phyloP scores from a whole-genome alignment of 2,888 invertebrate genomes.

The Masnerella sp. region DNA sequence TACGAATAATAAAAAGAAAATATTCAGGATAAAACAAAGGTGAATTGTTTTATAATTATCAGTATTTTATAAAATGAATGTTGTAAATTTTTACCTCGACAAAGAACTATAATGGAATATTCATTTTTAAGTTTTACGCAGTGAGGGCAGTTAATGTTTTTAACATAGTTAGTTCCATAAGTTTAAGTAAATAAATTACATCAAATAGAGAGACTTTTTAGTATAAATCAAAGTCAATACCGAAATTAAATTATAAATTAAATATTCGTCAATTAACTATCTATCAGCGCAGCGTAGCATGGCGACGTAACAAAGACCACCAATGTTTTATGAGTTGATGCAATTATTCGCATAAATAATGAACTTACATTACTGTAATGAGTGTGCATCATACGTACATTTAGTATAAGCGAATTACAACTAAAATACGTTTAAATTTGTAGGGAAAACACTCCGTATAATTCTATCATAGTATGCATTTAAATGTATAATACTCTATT shows the following conservation, averaged over 20 bases:
- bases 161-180: too few species aligned
- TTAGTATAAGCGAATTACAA: constrained; percentile 27
- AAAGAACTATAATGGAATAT: too few species aligned
- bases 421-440: constrained; percentile 25
- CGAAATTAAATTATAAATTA: constrained; percentile 18
- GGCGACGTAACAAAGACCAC: constrained; percentile 21
- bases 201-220: too few species aligned
- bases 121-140: too few species aligned
- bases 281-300: neutral
- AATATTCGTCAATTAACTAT: constrained; percentile 15
- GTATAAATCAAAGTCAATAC: neutral
- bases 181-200: too few species aligned
- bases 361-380: constrained; percentile 39
- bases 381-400: constrained; percentile 32
- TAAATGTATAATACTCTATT: constrained; percentile 29
- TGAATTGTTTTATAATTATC: too few species aligned
- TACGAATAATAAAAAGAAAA: too few species aligned
- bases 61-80: too few species aligned
- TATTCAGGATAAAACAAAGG: too few species aligned
- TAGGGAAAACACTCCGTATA: constrained; percentile 19
- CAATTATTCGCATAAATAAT: constrained; percentile 37
- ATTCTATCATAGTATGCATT: constrained; percentile 19
- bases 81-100: too few species aligned
- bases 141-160: too few species aligned
- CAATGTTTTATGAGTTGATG: constrained; percentile 18